Evolutionary conservation across 2,797 vertebrate genomes (phyloP).

Genomic region (Chrosomus eos): DNA sequence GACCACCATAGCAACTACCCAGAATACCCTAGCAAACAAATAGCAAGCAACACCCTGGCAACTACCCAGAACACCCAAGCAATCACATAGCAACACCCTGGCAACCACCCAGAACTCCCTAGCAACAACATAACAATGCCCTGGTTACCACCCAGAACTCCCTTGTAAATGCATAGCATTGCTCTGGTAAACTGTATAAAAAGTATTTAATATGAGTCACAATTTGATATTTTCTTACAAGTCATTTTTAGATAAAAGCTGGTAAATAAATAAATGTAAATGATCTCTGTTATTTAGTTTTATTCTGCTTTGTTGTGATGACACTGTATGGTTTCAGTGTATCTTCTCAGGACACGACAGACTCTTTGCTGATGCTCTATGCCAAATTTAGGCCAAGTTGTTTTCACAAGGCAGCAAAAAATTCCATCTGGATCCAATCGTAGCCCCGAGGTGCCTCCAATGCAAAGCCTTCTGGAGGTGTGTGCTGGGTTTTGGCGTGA

Average conservation of each 20-base stretch:
- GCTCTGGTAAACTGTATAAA: not conserved
- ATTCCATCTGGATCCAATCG: conserved; percentile 65
- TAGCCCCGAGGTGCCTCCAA: conserved; percentile 50
- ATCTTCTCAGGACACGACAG: conserved; percentile 23
- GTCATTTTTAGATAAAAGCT: not conserved
- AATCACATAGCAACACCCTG: not conserved
- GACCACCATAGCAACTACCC: too few relatives aligned
- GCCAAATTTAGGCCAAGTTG: conserved; percentile 53
- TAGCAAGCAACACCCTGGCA: not conserved
- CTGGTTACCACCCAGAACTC: too few relatives aligned
- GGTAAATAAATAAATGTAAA: not conserved
- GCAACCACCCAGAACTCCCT: not conserved
- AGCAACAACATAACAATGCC: not conserved
- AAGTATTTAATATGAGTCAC: not conserved
- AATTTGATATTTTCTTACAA: not conserved
- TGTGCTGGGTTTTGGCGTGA: conserved; percentile 53
- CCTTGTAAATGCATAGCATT: not conserved
- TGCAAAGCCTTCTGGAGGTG: conserved; percentile 50
- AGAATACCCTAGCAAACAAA: not conserved
- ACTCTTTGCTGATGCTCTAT: conserved; percentile 26
- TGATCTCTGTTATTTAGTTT: not conserved
- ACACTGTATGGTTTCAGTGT: not conserved
- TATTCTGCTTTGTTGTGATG: not conserved
- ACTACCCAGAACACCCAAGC: not conserved
- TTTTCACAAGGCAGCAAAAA: conserved; percentile 57